phyloP scores from a whole-genome alignment of 2,113 vertebrate genomes.

The Leucopsar rothschildi region DNA sequence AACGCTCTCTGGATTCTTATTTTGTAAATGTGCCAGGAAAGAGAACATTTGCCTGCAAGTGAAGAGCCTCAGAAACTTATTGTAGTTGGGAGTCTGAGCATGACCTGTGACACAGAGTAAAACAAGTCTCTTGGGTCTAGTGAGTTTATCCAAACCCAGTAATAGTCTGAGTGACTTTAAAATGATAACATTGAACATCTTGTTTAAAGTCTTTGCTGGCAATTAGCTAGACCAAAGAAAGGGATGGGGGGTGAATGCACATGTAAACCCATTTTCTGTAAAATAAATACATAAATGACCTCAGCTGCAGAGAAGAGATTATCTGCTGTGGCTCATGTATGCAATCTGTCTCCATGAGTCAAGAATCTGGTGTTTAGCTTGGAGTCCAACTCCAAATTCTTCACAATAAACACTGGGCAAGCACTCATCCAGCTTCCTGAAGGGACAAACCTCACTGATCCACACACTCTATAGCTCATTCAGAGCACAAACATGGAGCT shows the following conservation, averaged over 20 bases:
- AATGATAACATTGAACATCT: constrained; percentile 5
- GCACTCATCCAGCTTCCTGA: constrained; percentile 12
- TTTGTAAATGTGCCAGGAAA: constrained; percentile 11
- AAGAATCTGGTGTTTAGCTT: constrained; percentile 28
- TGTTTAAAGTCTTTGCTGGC: constrained; percentile 17
- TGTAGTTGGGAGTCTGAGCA: neutral
- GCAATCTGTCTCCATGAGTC: neutral
- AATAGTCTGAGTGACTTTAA: constrained; percentile 2
- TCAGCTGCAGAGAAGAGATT: constrained; percentile 20
- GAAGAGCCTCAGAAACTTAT: neutral
- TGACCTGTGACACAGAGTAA: constrained; percentile 23
- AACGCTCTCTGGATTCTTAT: neutral
- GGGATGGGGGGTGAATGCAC: neutral
- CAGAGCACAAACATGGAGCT: neutral
- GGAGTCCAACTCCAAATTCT: constrained; percentile 24
- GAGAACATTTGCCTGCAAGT: neutral
- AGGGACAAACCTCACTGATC: neutral
- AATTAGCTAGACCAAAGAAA: constrained; percentile 6
- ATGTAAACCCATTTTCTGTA: neutral
- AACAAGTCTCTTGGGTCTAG: constrained; percentile 17
- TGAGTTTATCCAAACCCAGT: constrained; percentile 22
- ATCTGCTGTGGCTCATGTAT: neutral
- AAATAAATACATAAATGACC: constrained; percentile 16
- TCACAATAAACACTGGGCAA: constrained; percentile 16
- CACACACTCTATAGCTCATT: neutral